Conservation (phyloP, 2,113 vertebrate species). For the Indicator indicator region DNA sequence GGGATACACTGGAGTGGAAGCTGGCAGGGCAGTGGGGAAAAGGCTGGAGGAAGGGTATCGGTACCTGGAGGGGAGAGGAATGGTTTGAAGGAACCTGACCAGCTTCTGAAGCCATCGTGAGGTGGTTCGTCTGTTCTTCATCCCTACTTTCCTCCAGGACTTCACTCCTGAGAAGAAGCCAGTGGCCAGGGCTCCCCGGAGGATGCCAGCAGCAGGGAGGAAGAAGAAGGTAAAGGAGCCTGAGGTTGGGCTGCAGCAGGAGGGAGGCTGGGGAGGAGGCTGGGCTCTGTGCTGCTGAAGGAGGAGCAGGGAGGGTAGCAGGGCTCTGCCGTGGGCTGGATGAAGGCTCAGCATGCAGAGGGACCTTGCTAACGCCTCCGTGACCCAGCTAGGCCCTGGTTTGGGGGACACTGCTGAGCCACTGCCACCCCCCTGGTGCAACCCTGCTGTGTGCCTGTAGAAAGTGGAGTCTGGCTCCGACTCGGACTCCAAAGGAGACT, state of each 20-base stretch:
- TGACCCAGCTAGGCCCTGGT: rapidly evolving
- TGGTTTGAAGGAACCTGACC: too few species aligned
- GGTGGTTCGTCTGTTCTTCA: neutral
- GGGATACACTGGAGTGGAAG: rapidly evolving
- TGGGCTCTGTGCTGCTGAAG: neutral
- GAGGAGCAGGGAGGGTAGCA: neutral
- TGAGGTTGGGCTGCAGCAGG: neutral
- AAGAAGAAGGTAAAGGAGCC: constrained; percentile 75
- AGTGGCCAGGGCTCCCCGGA: constrained; percentile 53
- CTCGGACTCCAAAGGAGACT: constrained; percentile 81
- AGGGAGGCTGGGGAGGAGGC: neutral
- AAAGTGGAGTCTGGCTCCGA: constrained; percentile 86
- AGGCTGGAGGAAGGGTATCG: neutral
- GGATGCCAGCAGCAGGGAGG: constrained; percentile 76
- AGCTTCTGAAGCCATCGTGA: rapidly evolving
- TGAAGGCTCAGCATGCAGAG: neutral
- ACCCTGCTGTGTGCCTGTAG: constrained; percentile 44
- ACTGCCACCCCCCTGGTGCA: rapidly evolving
- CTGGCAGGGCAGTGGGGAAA: neutral
- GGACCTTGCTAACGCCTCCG: rapidly evolving
- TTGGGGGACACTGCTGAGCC: neutral
- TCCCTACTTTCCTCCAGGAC: constrained; percentile 75
- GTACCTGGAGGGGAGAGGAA: rapidly evolving
- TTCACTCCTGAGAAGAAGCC: constrained; percentile 94
- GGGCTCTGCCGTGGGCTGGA: neutral